Evolutionary conservation across 2,888 invertebrate species (phyloP).

Genomic region (Eupithecia abbreviata): DNA sequence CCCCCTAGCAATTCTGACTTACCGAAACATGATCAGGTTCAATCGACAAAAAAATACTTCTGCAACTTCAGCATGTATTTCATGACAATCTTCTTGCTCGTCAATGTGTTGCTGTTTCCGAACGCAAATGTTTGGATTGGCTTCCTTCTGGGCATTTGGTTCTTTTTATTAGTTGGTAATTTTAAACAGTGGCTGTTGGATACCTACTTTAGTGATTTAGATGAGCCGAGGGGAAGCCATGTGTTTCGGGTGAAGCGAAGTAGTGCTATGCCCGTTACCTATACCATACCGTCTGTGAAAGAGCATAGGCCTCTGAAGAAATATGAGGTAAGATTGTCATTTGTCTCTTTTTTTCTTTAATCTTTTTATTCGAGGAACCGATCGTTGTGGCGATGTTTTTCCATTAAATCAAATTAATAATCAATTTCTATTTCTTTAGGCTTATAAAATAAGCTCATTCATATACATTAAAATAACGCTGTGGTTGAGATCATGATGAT

Average conservation of each 20-base stretch:
- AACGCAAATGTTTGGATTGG: slow-evolving; percentile 74
- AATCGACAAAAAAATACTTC: slow-evolving; percentile 57
- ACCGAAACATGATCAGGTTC: slow-evolving; percentile 39
- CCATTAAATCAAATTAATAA: neutral
- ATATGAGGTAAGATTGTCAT: slow-evolving; percentile 75
- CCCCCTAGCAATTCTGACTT: slow-evolving; percentile 68
- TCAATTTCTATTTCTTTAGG: neutral
- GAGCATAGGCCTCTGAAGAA: slow-evolving; percentile 85
- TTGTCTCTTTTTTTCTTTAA: too few species aligned
- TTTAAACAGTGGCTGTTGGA: slow-evolving; percentile 71
- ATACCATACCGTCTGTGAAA: slow-evolving; percentile 86
- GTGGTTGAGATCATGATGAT: neutral
- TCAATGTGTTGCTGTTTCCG: slow-evolving; percentile 70
- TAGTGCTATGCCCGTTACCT: slow-evolving; percentile 56
- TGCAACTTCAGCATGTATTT: slow-evolving; percentile 71
- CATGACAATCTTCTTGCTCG: slow-evolving; percentile 65
- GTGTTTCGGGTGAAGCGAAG: slow-evolving; percentile 62
- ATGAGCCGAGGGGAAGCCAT: slow-evolving; percentile 55
- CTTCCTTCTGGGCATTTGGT: slow-evolving; percentile 76
- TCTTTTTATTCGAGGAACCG: neutral
- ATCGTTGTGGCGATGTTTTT: neutral
- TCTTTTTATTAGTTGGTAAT: slow-evolving; percentile 65
- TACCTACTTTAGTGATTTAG: slow-evolving; percentile 68
- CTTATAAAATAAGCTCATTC: neutral
- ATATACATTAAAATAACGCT: neutral